Evolutionary conservation across 2,113 vertebrate species (phyloP).

Genomic region (Acrocephalus kingi): DNA sequence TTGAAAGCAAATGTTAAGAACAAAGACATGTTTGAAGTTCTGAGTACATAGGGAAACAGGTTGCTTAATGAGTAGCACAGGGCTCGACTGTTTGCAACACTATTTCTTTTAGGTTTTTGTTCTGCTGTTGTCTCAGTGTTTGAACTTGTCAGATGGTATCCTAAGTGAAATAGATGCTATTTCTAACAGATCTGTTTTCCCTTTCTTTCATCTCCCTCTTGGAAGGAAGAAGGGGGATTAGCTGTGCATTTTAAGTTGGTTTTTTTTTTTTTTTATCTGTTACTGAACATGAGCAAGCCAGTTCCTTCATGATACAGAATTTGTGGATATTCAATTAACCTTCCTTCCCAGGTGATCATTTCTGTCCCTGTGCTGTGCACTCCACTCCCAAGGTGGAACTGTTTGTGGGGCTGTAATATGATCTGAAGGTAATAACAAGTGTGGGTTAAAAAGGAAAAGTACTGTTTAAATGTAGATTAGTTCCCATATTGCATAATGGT

Average conservation of each 20-base stretch:
- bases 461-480: neutral
- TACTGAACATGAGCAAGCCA: neutral
- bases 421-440: neutral
- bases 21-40: slow-evolving; percentile 37
- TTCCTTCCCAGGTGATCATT: neutral
- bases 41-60: neutral
- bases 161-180: neutral
- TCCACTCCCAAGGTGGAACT: neutral
- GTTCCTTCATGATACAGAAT: neutral
- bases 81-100: neutral
- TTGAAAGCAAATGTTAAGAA: slow-evolving; percentile 44
- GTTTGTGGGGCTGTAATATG: neutral
- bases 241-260: neutral
- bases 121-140: neutral
- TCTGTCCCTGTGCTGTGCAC: neutral
- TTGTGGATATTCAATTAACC: neutral
- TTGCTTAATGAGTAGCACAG: slow-evolving; percentile 18
- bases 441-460: neutral
- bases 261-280: neutral
- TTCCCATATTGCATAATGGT: rapidly evolving
- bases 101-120: slow-evolving; percentile 4
- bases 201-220: neutral
- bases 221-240: neutral
- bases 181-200: neutral
- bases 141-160: neutral